phyloP scores from a whole-genome alignment of 1,140 invertebrate genomes.

The Meloidogyne exigua region DNA sequence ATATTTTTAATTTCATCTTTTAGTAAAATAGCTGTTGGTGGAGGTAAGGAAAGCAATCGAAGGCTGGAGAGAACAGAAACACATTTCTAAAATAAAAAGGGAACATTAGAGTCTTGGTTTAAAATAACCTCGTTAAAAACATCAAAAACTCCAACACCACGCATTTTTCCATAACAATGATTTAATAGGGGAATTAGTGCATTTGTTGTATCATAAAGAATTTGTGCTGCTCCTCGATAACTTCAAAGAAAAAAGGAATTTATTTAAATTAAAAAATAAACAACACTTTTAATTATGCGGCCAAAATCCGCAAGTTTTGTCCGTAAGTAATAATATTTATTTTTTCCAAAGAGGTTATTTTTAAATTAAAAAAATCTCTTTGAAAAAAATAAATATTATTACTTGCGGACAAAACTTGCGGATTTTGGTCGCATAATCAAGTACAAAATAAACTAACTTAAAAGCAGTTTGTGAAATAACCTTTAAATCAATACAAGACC shows the following conservation, averaged over 20 bases:
- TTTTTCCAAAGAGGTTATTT: too few relatives aligned
- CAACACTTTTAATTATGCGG: too few relatives aligned
- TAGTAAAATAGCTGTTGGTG: slow-evolving; percentile 43
- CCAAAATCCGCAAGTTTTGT: too few relatives aligned
- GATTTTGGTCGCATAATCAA: too few relatives aligned
- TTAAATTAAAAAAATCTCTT: too few relatives aligned
- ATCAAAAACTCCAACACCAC: slow-evolving; percentile 30
- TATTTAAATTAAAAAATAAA: background rate
- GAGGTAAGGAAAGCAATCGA: slow-evolving; percentile 39
- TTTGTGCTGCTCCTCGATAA: slow-evolving; percentile 44
- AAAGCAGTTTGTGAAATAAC: slow-evolving; percentile 39
- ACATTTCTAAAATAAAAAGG: slow-evolving; percentile 35
- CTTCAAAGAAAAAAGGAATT: slow-evolving; percentile 3
- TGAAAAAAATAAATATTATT: too few relatives aligned
- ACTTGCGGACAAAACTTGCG: too few relatives aligned
- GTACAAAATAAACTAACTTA: slow-evolving; percentile 29
- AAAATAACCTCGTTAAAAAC: slow-evolving; percentile 27
- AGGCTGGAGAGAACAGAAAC: slow-evolving; percentile 41
- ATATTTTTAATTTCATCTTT: slow-evolving; percentile 46
- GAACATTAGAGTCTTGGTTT: background rate
- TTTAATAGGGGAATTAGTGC: slow-evolving; percentile 44
- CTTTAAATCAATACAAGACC: slow-evolving; percentile 26
- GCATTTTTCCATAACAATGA: slow-evolving; percentile 26
- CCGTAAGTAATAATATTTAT: too few relatives aligned
- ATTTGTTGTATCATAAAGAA: slow-evolving; percentile 39